A percentile compares a stretch with the other conserved stretches of the same genome.
These are phyloP conservation scores for Caenorhabditis inopinata DNA, from an alignment of 1,140 invertebrate species.

Conservation along the genomic window DNA sequence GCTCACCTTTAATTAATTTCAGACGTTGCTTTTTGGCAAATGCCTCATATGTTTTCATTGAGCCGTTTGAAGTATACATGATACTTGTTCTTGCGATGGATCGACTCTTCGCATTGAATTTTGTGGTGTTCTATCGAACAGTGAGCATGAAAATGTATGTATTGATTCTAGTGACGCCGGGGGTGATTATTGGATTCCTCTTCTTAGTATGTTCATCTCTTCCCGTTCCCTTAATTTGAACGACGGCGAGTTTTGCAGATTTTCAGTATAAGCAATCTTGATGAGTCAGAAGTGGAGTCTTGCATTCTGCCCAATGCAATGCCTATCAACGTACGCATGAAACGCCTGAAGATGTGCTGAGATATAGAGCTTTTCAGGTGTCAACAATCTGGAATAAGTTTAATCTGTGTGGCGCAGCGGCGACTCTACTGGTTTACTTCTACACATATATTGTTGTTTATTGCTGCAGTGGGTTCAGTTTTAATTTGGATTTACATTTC, in stretches of 20 bases:
- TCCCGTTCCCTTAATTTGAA: too few species aligned
- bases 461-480: slow-evolving; percentile 1
- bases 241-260: not conserved
- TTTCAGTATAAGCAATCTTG: not conserved
- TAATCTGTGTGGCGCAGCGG: not conserved
- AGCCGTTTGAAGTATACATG: not conserved
- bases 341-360: not conserved
- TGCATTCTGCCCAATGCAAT: slow-evolving; percentile 16
- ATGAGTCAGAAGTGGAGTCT: not conserved
- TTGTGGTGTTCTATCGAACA: not conserved
- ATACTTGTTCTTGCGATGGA: not conserved
- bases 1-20: not conserved
- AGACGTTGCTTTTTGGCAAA: not conserved
- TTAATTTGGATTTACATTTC: too few species aligned
- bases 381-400: not conserved
- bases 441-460: slow-evolving; percentile 22
- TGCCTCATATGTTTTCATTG: not conserved
- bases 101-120: not conserved
- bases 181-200: not conserved
- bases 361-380: not conserved
- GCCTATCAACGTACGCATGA: not conserved
- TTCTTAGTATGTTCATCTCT: not conserved
- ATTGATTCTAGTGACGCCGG: not conserved
- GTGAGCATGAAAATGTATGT: not conserved
- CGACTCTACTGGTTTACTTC: not conserved